These are phyloP conservation scores for Stomorhina lunata DNA, from an alignment of 2,888 invertebrate genomes.

Conservation along the genomic window DNA sequence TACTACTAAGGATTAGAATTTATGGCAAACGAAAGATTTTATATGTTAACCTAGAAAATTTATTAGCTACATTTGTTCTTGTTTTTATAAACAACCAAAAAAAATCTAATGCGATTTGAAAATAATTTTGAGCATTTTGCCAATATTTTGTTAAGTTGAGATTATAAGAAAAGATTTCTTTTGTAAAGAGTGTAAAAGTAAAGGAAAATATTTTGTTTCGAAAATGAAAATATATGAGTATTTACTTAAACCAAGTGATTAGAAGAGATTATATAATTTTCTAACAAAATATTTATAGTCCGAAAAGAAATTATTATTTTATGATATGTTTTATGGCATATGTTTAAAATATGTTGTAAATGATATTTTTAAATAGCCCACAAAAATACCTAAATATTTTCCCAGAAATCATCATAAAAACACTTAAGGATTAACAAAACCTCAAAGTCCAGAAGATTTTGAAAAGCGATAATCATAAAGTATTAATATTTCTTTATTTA, in stretches of 20 bases:
- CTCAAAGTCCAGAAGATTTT: too few relatives aligned
- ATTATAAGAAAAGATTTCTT: neutral
- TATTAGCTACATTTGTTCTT: neutral
- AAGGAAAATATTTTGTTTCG: constrained; percentile 3
- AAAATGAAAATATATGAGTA: neutral
- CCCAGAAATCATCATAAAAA: too few relatives aligned
- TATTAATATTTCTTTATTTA: too few relatives aligned
- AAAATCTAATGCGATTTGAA: neutral
- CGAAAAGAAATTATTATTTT: neutral
- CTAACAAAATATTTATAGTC: constrained; percentile 5
- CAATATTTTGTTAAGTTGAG: neutral
- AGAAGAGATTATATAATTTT: constrained; percentile 32
- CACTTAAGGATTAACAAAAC: too few relatives aligned
- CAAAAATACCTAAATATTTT: too few relatives aligned
- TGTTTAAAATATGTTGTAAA: neutral
- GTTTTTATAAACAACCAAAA: too few relatives aligned
- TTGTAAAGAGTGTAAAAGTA: neutral
- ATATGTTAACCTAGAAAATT: neutral
- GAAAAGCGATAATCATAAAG: too few relatives aligned
- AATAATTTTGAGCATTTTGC: neutral
- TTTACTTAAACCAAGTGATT: neutral
- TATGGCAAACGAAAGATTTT: neutral
- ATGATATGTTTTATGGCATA: neutral
- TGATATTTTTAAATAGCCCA: too few relatives aligned
- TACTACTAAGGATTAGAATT: neutral